These are phyloP conservation scores for Seira sanloemensis DNA, from an alignment of 2,888 invertebrate genomes.

Conservation along the genomic window DNA sequence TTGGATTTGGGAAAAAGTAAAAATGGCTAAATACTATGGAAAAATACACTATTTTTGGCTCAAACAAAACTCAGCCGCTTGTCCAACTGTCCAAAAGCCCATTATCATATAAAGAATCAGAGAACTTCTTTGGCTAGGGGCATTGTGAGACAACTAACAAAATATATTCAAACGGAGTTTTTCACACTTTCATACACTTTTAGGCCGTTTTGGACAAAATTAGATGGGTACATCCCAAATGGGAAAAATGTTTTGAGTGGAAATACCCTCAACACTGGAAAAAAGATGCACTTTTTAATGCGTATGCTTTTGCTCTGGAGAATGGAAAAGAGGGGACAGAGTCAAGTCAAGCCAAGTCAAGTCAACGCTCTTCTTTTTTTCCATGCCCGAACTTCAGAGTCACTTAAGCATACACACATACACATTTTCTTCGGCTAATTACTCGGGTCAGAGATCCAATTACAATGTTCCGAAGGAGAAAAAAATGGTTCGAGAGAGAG, in stretches of 20 bases:
- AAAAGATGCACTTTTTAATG: neutral
- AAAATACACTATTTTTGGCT: neutral
- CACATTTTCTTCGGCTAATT: conserved; percentile 35
- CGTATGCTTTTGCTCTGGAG: neutral
- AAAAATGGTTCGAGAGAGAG: too few relatives aligned
- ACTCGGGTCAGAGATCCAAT: conserved; percentile 57
- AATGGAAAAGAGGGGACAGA: neutral
- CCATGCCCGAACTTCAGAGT: neutral
- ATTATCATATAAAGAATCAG: too few relatives aligned
- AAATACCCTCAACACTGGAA: neutral
- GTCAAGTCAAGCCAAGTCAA: neutral
- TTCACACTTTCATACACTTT: too few relatives aligned
- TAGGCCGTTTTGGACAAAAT: too few relatives aligned
- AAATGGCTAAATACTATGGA: neutral
- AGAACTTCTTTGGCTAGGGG: too few relatives aligned
- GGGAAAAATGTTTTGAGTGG: too few relatives aligned
- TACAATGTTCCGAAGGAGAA: conserved; percentile 22
- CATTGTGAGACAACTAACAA: too few relatives aligned
- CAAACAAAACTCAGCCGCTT: too few relatives aligned
- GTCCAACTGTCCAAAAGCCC: too few relatives aligned
- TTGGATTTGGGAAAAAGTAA: neutral
- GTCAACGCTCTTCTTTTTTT: neutral
- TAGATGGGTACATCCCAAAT: too few relatives aligned
- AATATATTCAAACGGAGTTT: too few relatives aligned
- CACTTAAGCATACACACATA: neutral